Evolutionary conservation across 2,888 invertebrate genomes (phyloP), one percentile per base, ranked within the genome.

Genomic region (Sesamia inferens): DNA sequence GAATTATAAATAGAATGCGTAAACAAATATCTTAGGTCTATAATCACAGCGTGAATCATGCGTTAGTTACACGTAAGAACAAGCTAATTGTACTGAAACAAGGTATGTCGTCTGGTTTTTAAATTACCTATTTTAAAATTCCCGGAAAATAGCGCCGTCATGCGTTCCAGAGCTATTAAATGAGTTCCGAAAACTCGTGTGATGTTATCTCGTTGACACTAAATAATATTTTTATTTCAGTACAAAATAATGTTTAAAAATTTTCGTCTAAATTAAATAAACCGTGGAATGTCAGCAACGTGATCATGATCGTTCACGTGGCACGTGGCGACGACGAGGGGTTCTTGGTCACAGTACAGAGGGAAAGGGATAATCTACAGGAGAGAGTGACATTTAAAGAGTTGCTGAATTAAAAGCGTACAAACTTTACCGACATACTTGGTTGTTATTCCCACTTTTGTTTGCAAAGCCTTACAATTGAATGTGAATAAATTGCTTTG

Each of bases 1-100:
- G 78, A 85, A 71, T 78, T 81, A 72, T 72, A 85, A 82, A 82
- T 78, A 82, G 85, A 74, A 81, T 82, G 82, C 67, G 78, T 82
- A 82, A 82, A 85, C 78, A 82, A 82, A 82, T 82, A 82, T 84
- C 82, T 85, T 55, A 62, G 64, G n/a, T 70, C 55, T 82, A 58
- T 39, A 84, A 84, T 81, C 71, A 81, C 66, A 69, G 54, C 2
- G 47, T 84, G 77, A 84, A 57, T 81, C 82, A 84, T 64, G 39
- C 10, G 61, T 47, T 57, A 59, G 13, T 47, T 71, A 59, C 47
- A 73, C 48, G 59, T 47, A 66, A 61, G 44, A 54, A 55, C 59
- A 54, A 57, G n/a, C 74, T 58, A 84, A 71, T 75, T 71, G 55
- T 59, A 58, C 24, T 39, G n/a, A 39, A 74, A 55, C 57, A 63